Evolutionary conservation across 2,888 invertebrate genomes (phyloP).

Genomic region (Epinotia nisella): DNA sequence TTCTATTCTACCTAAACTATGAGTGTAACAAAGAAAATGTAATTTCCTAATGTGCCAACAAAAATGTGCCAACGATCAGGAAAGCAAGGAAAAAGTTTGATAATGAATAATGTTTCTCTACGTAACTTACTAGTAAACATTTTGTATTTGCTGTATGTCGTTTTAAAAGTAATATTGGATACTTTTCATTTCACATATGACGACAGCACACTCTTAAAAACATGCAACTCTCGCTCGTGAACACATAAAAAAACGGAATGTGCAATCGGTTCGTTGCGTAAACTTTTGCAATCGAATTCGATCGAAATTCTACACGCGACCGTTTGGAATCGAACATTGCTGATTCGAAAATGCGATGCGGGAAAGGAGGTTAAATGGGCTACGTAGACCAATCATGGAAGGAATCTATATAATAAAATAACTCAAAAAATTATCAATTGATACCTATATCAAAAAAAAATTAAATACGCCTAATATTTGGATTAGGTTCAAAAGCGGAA

Average conservation of each 20-base stretch:
- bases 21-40: too few species aligned
- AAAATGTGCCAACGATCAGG: too few species aligned
- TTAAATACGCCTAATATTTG: too few species aligned
- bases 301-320: conserved; percentile 40
- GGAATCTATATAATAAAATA: not conserved
- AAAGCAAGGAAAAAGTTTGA: not conserved
- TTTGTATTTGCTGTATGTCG: not conserved
- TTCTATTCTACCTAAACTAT: too few species aligned
- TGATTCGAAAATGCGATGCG: conserved; percentile 19
- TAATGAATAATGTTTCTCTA: not conserved
- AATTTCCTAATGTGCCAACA: too few species aligned
- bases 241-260: conserved; percentile 16
- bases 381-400: conserved; percentile 5
- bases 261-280: conserved; percentile 34
- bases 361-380: conserved; percentile 29
- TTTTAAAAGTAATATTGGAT: not conserved
- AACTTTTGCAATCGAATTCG: conserved; percentile 37
- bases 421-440: not conserved
- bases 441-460: too few species aligned
- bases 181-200: conserved; percentile 1
- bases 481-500: too few species aligned
- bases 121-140: not conserved
- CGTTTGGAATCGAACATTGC: conserved; percentile 31
- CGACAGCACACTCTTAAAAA: conserved; percentile 22
- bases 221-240: conserved; percentile 26